These are phyloP conservation scores for Phylloscopus whistleri DNA, from an alignment of 2,113 vertebrate species.

Conservation along the genomic window DNA sequence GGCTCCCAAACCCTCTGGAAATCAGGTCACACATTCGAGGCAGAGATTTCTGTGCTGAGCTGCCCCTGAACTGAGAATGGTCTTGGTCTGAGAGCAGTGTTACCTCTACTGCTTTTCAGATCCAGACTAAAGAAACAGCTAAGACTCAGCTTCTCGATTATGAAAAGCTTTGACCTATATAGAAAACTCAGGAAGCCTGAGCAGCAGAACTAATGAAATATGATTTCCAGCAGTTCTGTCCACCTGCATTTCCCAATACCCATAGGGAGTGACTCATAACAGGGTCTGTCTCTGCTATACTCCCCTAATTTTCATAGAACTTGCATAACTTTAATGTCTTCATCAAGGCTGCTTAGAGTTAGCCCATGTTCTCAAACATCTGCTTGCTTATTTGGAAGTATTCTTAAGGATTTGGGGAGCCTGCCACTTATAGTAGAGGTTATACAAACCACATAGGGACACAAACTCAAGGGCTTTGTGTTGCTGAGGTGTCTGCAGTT, in stretches of 20 bases:
- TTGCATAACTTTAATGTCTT: neutral
- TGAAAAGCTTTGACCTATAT: constrained; percentile 35
- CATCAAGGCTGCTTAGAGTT: neutral
- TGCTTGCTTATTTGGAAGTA: neutral
- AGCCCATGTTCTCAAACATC: neutral
- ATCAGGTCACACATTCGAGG: neutral
- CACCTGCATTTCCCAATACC: neutral
- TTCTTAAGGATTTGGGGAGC: neutral
- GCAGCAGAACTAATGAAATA: constrained; percentile 6
- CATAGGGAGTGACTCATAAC: neutral
- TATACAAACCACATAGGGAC: neutral
- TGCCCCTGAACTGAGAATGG: neutral
- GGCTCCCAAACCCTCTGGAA: constrained; percentile 4
- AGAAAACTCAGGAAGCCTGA: constrained; percentile 6
- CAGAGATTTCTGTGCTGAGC: neutral
- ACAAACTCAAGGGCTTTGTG: neutral
- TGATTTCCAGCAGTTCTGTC: neutral
- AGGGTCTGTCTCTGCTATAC: neutral
- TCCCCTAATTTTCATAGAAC: neutral
- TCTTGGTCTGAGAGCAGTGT: neutral
- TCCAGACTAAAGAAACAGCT: neutral
- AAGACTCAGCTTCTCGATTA: neutral
- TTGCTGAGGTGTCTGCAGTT: neutral
- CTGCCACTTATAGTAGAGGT: neutral
- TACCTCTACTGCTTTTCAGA: neutral